Base-by-base conservation (phyloP, 2,797 vertebrate genomes). In the Tragopan temminckii region DNA sequence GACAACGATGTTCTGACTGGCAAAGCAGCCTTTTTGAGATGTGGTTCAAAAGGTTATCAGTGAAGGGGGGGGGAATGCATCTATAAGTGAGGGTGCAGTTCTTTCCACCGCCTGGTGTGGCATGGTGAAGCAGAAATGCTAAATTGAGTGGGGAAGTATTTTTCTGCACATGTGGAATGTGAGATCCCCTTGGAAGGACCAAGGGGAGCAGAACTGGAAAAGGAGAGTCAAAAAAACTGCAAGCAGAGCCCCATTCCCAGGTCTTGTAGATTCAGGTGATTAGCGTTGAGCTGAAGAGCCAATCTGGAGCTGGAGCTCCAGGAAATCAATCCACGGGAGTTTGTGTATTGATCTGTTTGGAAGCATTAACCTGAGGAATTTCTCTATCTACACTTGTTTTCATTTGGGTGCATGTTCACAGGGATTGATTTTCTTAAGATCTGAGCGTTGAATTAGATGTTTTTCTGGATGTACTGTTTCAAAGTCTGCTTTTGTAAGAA, bases 331-430 rank as follows among this genome's bases (percentile, higher is more conserved):
- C 71, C 24, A 7, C 55, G 16, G 57, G 66, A 78, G 40, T 87
- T 80, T 89, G 87, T 70, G 62, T 57, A 96, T 95, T 86, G 92
- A 94, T 96, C 85, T 95, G 90, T 85, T 95, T 95, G 64, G 87
- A 89, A 89, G 75, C 67, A 52, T 93, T 95, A 96, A 96, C 87
- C 88, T 61, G 74, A 94, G 81, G 86, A 94, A 70, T 52, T 92
- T 97, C 76, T 85, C 53, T 50, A 62, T 76, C 59, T 92, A 63
- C n/a, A 19, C 68, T 86, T 88, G 82, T 93, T 97, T 95, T 92
- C 69, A 76, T 88, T 94, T 94, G 72, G n/a, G 25, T 72, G 45
- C 33, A 18, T 85, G 96, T 90, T 97, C 74, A 43, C 59, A 69
- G 70, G 24, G 71, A 88, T 75, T 88, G 81, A 94, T 95, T 95